Evolutionary conservation across 2,113 vertebrate species (phyloP), one percentile per base, ranked within the genome.

Genomic region (Scatophagus argus): DNA sequence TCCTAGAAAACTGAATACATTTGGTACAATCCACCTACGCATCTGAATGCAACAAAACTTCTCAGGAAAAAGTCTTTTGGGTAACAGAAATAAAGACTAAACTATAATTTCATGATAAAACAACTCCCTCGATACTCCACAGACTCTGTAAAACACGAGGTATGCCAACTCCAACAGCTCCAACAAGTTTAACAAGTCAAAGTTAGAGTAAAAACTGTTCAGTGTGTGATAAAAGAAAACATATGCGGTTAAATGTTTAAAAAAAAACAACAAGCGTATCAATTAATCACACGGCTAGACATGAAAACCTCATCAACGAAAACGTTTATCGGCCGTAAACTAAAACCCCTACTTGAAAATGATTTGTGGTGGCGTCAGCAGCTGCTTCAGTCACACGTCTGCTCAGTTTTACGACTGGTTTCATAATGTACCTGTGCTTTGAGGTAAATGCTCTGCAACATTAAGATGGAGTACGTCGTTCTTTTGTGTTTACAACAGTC

Each of bases 371-470:
- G 27, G 43, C 11, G 4, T 19, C 56, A 56, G 58, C 38, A 56
- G 63, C 39, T 27, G 27, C 38, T 23, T 49, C 14, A 43, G 52
- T 54, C 23, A 29, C 13, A 36, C 23, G 2, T 23, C n/a, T n/a
- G 67, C 67, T 72, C 46, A 64, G n/a, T 69, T 54, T 25, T 13
- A 36, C n/a, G n/a, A n/a, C 12, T 65, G 19, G 43, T 63, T 74
- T 61, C 25, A 46, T 70, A 51, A 64, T 63, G 36, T 36, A 49
- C 64, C 17, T 54, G 59, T 54, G 14, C 38, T 29, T 43, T 44
- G 39, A 67, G 60, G 29, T 60, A 75, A 77, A 47, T 0, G 21
- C 46, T 82, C 31, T 32, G 56, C 39, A 47, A n/a, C 27, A 68
- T 25, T 25, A 2, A 68, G 55, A 61, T 46, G 38, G 11, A 70